A percentile compares a stretch with the other conserved stretches of the same genome.
Conservation (phyloP, 2,888 invertebrate species). For the Caenorhabditis sp. region DNA sequence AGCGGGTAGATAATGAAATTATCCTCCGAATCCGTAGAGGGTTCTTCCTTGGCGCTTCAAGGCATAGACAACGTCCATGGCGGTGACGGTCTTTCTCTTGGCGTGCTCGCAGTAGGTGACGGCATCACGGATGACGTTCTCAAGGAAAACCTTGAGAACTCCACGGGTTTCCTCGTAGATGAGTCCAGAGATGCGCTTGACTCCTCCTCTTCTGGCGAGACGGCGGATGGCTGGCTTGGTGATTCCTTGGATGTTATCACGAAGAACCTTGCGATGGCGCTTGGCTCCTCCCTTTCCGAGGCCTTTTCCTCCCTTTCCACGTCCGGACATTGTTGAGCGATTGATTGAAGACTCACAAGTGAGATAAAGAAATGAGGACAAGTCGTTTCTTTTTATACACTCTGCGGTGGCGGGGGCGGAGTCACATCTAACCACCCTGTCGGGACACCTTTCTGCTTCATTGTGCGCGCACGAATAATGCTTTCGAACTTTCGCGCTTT, state of each 20-base stretch:
- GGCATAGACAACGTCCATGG: slow-evolving; percentile 88
- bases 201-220: slow-evolving; percentile 82
- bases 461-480: no score
- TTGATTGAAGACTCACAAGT: no score
- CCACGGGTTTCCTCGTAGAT: slow-evolving; percentile 71
- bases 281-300: slow-evolving; percentile 90
- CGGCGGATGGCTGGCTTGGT: slow-evolving; percentile 84
- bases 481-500: no score
- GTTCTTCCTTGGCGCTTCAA: slow-evolving; percentile 7
- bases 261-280: slow-evolving; percentile 86
- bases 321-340: slow-evolving; percentile 87
- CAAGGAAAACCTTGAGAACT: slow-evolving; percentile 76
- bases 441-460: no score
- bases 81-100: slow-evolving; percentile 92
- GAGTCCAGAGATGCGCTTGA: slow-evolving; percentile 68
- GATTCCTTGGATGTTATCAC: slow-evolving; percentile 79
- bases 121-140: slow-evolving; percentile 90
- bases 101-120: slow-evolving; percentile 92
- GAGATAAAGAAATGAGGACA: no score
- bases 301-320: slow-evolving; percentile 90
- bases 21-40: slow-evolving; percentile 9
- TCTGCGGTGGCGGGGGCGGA: no score
- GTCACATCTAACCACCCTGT: no score
- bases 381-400: no score
- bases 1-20: not conserved